Base-by-base conservation (phyloP, 2,888 invertebrate genomes). In the Dromius quadrimaculatus region DNA sequence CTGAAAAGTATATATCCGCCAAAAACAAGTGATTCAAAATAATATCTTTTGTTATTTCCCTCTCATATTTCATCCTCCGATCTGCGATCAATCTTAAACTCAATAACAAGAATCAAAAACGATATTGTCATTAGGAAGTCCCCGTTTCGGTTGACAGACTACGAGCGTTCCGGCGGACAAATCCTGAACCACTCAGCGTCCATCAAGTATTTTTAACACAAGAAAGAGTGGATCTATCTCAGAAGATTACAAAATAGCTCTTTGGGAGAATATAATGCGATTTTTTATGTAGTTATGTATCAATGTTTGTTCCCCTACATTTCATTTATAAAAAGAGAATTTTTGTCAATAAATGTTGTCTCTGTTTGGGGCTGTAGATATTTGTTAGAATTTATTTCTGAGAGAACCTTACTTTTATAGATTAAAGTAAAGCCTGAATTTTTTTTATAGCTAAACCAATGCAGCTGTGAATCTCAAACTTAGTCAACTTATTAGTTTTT, bases 231-330 rank as follows among this genome's bases (percentile, higher is more conserved):
- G 28, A 28, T 28, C 28, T 28, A 28, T 5, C 28, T 5, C 28
- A 28, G 28, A 28, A 28, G 8, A 5, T 5, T 28, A 28, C 28
- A 28, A 28, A 28, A 28, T 28, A 28, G 28, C 8, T 28, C 28
- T 5, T 28, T 28, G 28, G n/a, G n/a, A n/a, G n/a, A n/a, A n/a
- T n/a, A n/a, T n/a, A n/a, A n/a, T n/a, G n/a, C n/a, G n/a, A n/a
- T n/a, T n/a, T n/a, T n/a, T n/a, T n/a, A n/a, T n/a, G n/a, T n/a
- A n/a, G n/a, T 45, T 50, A 47, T 47, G 64, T 64, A 64, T 32
- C 43, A 47, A 50, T 64, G 41, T 62, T 62, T 64, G 64, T 64
- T 64, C 47, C 64, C 47, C 64, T 64, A 64, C 47, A 64, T 64
- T 64, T 64, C 64, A 9, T 28, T 28, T 63, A 63, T 43, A 43